phyloP scores from a whole-genome alignment of 2,113 vertebrate genomes.

The Indicator maculatus region DNA sequence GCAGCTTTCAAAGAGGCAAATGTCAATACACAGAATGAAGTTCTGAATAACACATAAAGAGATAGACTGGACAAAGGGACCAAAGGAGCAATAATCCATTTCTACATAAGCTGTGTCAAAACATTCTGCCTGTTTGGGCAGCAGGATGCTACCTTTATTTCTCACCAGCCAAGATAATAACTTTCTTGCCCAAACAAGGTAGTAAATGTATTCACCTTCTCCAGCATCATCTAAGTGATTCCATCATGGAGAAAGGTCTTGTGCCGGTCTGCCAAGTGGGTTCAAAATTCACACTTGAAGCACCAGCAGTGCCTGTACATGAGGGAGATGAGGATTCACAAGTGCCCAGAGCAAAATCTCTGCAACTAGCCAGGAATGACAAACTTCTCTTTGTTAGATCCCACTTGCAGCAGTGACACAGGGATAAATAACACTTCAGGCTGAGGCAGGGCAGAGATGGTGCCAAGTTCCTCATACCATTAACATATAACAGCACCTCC shows the following conservation, averaged over 20 bases:
- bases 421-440: neutral
- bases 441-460: neutral
- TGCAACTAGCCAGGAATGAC: neutral
- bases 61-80: neutral
- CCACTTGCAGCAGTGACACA: neutral
- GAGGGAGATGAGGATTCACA: neutral
- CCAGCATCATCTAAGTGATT: neutral
- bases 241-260: neutral
- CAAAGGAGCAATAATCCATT: neutral
- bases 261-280: neutral
- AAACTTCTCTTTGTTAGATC: neutral
- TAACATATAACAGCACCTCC: neutral
- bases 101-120: neutral
- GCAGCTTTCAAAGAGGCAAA: constrained; percentile 16
- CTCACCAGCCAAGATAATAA: neutral
- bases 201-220: neutral
- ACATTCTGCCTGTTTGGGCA: neutral
- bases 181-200: neutral
- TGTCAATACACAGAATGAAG: neutral
- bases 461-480: neutral
- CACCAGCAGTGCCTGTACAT: neutral
- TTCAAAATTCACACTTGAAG: neutral
- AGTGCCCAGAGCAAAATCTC: neutral
- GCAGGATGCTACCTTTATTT: neutral
- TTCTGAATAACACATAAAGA: neutral